Evolutionary conservation across 2,888 invertebrate species (phyloP).

Genomic region (Orthosia gothica): DNA sequence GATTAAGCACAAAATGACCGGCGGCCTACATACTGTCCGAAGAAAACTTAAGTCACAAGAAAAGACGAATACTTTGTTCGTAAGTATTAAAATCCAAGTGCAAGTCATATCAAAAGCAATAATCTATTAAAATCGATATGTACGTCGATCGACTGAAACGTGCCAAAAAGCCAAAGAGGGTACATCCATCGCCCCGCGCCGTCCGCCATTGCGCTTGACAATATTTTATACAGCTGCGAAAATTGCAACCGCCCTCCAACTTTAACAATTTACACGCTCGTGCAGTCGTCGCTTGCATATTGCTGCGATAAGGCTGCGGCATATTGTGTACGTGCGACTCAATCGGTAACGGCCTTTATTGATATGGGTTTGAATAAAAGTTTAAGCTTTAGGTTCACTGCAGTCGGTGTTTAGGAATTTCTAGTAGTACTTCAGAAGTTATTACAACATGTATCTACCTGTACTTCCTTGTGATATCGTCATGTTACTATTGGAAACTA

Average conservation of each 20-base stretch:
- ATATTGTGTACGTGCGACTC: constrained; percentile 51
- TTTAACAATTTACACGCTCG: constrained; percentile 87
- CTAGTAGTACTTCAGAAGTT: background rate
- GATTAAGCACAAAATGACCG: too few species aligned
- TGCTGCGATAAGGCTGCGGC: constrained; percentile 69
- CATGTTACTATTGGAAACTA: background rate
- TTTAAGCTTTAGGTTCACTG: background rate
- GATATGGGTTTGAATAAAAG: background rate
- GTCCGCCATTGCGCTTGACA: constrained; percentile 79
- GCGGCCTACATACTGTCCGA: too few species aligned
- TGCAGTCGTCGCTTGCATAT: constrained; percentile 78
- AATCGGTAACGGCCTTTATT: constrained; percentile 5
- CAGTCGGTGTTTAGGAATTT: too few species aligned
- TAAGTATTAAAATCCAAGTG: background rate
- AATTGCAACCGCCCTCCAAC: constrained; percentile 87
- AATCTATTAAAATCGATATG: constrained; percentile 48
- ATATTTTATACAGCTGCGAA: constrained; percentile 88
- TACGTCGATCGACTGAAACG: constrained; percentile 68
- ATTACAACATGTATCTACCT: background rate
- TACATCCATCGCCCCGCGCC: constrained; percentile 76
- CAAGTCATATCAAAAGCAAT: constrained; percentile 49
- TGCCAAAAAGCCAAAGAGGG: constrained; percentile 83
- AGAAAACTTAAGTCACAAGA: background rate
- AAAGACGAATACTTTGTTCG: background rate
- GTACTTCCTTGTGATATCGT: background rate